A percentile compares a stretch with the other conserved stretches of the same genome.
Conservation (phyloP, 2,797 vertebrate species). For the Onychomys torridus region DNA sequence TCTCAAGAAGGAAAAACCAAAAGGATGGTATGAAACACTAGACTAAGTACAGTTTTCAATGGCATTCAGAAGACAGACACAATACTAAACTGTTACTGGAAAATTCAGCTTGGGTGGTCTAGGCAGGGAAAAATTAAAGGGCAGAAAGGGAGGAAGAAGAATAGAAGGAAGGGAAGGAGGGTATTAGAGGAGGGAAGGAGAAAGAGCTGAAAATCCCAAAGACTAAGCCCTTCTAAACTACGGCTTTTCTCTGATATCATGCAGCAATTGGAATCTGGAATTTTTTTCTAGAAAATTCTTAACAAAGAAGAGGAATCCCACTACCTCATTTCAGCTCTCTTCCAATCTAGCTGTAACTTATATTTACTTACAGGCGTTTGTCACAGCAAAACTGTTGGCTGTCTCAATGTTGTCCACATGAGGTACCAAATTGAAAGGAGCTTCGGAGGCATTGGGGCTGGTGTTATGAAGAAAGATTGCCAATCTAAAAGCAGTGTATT, state of each 20-base stretch:
- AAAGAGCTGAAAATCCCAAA: conserved; percentile 70
- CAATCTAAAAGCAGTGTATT: conserved; percentile 99
- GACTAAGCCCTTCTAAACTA: conserved; percentile 76
- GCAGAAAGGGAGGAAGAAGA: neutral
- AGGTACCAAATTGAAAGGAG: conserved; percentile 99
- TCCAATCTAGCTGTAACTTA: conserved; percentile 77
- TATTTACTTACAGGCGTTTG: conserved; percentile 98
- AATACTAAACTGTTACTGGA: conserved; percentile 83
- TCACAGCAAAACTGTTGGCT: conserved; percentile 99
- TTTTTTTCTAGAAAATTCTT: conserved; percentile 7
- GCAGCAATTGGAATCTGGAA: neutral
- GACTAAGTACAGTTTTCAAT: conserved; percentile 78
- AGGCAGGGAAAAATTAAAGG: conserved; percentile 58
- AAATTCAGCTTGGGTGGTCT: conserved; percentile 83
- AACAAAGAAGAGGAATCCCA: neutral
- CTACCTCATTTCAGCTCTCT: conserved; percentile 57
- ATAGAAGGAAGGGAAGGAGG: conserved; percentile 28
- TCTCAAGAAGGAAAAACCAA: conserved; percentile 68
- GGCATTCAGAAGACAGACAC: conserved; percentile 77
- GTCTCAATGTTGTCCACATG: conserved; percentile 99
- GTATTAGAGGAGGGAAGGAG: neutral
- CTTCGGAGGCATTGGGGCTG: conserved; percentile 98
- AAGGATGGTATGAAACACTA: conserved; percentile 64
- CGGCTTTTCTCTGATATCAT: conserved; percentile 57
- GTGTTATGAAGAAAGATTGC: conserved; percentile 99